Evolutionary conservation across 2,113 vertebrate genomes (phyloP).

Genomic region (Mirounga angustirostris): DNA sequence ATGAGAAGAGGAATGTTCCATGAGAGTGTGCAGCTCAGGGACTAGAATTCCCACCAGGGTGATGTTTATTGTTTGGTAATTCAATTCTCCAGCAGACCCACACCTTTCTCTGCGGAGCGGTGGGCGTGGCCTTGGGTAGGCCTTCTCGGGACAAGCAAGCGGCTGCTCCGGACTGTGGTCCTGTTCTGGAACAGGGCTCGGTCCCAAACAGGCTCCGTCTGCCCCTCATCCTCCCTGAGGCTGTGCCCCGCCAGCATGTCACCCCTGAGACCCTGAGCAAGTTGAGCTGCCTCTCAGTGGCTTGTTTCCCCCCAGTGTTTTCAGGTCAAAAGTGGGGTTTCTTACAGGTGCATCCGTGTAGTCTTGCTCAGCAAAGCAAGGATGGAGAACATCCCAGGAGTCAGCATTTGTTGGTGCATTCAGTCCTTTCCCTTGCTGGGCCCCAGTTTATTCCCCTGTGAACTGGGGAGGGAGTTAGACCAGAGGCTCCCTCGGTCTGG

Average conservation of each 20-base stretch:
- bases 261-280: not conserved
- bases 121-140: fast-evolving
- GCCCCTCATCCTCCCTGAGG: not conserved
- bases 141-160: not conserved
- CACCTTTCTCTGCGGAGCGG: not conserved
- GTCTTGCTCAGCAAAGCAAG: too few species aligned
- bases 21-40: not conserved
- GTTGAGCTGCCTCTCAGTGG: not conserved
- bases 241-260: not conserved
- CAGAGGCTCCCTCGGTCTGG: not conserved
- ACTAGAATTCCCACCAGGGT: not conserved
- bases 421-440: fast-evolving
- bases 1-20: fast-evolving
- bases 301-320: not conserved
- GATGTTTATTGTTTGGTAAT: fast-evolving
- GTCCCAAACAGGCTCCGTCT: not conserved
- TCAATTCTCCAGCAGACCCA: not conserved
- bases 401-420: too few species aligned
- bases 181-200: not conserved
- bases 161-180: not conserved
- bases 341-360: fast-evolving
- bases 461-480: too few species aligned
- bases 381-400: not conserved
- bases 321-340: not conserved
- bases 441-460: not conserved